Evolutionary conservation across 1,140 invertebrate species (phyloP), one percentile per base, ranked within the genome.

Genomic region (Monomorium pharaonis): DNA sequence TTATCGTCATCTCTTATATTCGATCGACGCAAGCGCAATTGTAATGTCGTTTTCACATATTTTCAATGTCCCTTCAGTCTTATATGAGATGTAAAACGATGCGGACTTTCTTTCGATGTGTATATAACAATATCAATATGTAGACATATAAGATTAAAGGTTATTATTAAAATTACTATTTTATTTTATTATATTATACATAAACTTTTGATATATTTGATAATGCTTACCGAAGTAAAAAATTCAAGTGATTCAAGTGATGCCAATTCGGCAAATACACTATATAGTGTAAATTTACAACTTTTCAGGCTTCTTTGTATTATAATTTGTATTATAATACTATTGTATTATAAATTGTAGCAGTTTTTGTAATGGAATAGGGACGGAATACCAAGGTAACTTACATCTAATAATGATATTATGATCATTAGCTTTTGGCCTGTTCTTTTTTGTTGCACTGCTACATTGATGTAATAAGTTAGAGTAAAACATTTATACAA

Each of bases 1-100:
- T 14, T 16, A 2, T 18, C 18, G 0, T 74, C 16, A 1, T 30
- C 16, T 7, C 37, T 4, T 37, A 33, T 37, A 24, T 58, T 83
- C 51, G 67, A 83, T 74, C 37, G 51, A 83, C 67, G 67, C 78
- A 83, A 6, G 78, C 78, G 67, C 78, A 72, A 47, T 60, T 47
- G 37, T 24, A 58, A 60, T 16, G n/a, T 14, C 24, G 37, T 42
- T 58, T 72, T 58, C 51, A 10, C 33, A 5, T 7, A 56, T 56
- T 83, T 83, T 44, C 54, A 27, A 21, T 6, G 24, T 18, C 12
- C 24, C 14, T 21, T 83, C 51, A 83, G 56, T 83, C 5, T 3
- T 44, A 33, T 58, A 72, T 37, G 37, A 33, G 12, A 60, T 18
- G 27, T 27, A 18, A 58, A 0, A 47, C 18, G 51, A 21, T 58